phyloP scores from a whole-genome alignment of 2,113 vertebrate species.

The Daboia siamensis region DNA sequence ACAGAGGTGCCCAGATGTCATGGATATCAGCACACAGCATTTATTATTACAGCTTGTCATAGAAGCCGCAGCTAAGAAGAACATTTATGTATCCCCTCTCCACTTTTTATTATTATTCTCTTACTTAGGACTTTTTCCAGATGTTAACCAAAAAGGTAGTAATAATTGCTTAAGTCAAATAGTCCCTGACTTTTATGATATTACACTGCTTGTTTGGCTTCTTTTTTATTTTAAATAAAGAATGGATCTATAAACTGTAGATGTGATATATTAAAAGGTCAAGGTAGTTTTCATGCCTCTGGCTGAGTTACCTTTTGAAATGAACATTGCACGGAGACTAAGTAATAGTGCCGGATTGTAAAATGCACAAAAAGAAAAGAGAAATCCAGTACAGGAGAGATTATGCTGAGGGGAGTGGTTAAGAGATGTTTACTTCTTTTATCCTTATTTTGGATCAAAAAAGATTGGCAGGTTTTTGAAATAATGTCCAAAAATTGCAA shows the following conservation, averaged over 20 bases:
- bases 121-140: neutral
- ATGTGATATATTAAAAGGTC: neutral
- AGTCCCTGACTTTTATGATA: neutral
- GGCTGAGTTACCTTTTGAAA: neutral
- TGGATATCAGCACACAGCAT: neutral
- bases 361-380: neutral
- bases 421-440: neutral
- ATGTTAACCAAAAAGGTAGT: neutral
- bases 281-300: neutral
- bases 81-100: neutral
- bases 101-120: neutral
- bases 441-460: neutral
- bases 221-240: neutral
- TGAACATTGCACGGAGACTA: neutral
- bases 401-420: neutral
- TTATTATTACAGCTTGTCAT: slow-evolving; percentile 2
- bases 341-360: neutral
- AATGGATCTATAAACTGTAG: neutral
- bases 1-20: neutral
- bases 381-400: neutral
- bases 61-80: neutral
- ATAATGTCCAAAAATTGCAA: neutral
- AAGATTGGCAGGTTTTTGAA: neutral
- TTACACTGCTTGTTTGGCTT: neutral
- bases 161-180: neutral